A percentile compares a stretch with the other conserved stretches of the same genome.
Conservation (phyloP, 2,888 invertebrate genomes). For the Archips xylosteana region DNA sequence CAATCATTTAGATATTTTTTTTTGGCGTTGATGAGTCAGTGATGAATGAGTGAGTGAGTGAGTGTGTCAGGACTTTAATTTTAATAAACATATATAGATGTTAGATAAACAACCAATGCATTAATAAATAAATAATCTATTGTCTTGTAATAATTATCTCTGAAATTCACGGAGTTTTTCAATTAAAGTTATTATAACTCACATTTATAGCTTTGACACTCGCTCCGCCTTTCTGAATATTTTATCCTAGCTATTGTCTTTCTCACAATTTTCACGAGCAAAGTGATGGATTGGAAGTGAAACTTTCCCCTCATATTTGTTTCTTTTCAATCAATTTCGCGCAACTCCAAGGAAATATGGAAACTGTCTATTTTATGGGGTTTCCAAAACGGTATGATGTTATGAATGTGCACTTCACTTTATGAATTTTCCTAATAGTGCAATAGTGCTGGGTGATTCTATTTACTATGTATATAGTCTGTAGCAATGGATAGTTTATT, state of each 20-base stretch:
- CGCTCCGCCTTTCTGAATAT: slow-evolving; percentile 49
- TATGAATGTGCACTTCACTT: slow-evolving; percentile 8
- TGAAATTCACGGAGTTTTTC: too few relatives aligned
- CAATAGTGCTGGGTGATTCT: not conserved
- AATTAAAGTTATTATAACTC: slow-evolving; percentile 6
- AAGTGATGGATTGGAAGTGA: slow-evolving; percentile 60
- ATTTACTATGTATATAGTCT: too few relatives aligned
- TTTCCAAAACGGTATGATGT: slow-evolving; percentile 38
- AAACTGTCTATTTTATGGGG: slow-evolving; percentile 47
- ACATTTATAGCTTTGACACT: slow-evolving; percentile 9
- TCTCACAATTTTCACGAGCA: slow-evolving; percentile 51
- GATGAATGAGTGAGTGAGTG: too few relatives aligned
- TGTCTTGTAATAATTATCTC: too few relatives aligned
- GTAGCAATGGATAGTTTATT: too few relatives aligned
- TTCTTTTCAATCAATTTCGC: slow-evolving; percentile 64
- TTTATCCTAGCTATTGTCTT: slow-evolving; percentile 55
- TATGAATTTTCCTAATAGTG: not conserved
- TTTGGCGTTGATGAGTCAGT: too few relatives aligned
- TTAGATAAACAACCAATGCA: too few relatives aligned
- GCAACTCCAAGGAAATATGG: slow-evolving; percentile 35
- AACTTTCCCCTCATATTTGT: slow-evolving; percentile 61
- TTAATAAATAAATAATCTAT: too few relatives aligned
- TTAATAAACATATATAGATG: too few relatives aligned
- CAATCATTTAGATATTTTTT: too few relatives aligned
- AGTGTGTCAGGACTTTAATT: too few relatives aligned